Conservation (phyloP, 2,888 invertebrate species). For the Pollenia angustigena region DNA sequence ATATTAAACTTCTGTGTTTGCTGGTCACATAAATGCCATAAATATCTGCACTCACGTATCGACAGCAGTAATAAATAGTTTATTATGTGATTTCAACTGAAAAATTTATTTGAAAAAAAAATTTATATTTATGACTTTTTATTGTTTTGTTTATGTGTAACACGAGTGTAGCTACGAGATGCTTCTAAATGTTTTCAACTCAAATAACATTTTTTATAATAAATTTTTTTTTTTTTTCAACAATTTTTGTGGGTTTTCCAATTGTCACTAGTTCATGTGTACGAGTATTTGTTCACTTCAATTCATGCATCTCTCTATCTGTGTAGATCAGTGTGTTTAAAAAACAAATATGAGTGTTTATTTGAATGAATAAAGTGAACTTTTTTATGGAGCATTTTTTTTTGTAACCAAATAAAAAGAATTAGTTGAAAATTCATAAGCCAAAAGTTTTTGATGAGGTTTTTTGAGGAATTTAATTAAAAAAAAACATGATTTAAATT, state of each 20-base stretch:
- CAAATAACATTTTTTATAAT: not conserved
- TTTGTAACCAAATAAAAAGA: not conserved
- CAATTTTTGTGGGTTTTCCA: slow-evolving; percentile 19
- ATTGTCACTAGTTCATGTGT: not conserved
- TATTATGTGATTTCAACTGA: slow-evolving; percentile 31
- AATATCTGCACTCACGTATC: too few species aligned
- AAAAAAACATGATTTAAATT: not conserved
- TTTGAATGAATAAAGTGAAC: too few species aligned
- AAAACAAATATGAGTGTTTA: too few species aligned
- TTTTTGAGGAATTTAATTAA: not conserved
- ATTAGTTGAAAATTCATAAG: not conserved
- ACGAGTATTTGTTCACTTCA: too few species aligned
- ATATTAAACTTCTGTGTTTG: too few species aligned
- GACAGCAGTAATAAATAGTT: not conserved
- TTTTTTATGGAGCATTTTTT: too few species aligned
- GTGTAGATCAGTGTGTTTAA: too few species aligned
- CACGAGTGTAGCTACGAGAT: not conserved
- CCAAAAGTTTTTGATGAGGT: slow-evolving; percentile 3
- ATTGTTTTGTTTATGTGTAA: not conserved
- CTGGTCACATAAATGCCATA: too few species aligned
- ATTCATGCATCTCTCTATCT: too few species aligned
- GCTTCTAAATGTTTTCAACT: slow-evolving; percentile 3
- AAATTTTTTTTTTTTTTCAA: not conserved
- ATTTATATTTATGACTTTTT: slow-evolving; percentile 2
- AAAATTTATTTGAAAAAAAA: slow-evolving; percentile 14